Conservation (phyloP, 2,113 vertebrate genomes). For the Tonatia bakeri region DNA sequence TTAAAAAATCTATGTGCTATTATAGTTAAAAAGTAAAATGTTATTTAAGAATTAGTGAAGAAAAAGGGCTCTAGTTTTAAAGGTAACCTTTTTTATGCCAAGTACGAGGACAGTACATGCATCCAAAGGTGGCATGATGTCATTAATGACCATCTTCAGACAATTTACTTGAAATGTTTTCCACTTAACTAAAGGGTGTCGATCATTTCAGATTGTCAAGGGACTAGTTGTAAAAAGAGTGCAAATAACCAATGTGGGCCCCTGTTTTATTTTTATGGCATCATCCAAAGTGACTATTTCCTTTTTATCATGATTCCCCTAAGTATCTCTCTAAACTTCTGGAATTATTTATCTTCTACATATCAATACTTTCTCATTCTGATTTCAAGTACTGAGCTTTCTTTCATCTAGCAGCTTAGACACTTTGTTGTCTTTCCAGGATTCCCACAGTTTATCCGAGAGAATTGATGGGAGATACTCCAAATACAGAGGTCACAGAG, state of each 20-base stretch:
- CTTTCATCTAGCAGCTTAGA: background rate
- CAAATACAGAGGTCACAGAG: slow-evolving; percentile 87
- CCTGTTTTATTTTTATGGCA: background rate
- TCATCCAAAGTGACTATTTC: background rate
- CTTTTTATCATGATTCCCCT: background rate
- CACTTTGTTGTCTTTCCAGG: slow-evolving; percentile 79
- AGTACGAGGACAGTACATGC: background rate
- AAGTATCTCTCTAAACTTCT: background rate
- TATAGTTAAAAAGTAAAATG: background rate
- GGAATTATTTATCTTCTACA: background rate
- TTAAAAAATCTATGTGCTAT: background rate
- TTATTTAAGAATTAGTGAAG: background rate
- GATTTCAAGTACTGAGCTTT: background rate
- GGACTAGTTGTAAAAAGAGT: background rate
- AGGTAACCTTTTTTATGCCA: background rate
- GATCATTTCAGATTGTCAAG: background rate
- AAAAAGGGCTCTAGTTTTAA: background rate
- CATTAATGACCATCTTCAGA: background rate
- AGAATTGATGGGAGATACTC: slow-evolving; percentile 83
- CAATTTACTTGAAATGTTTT: background rate
- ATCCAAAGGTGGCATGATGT: background rate
- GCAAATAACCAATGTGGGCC: background rate
- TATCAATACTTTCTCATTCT: background rate
- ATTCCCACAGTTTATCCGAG: slow-evolving; percentile 82
- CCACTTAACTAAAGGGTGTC: background rate